phyloP scores from a whole-genome alignment of 2,888 invertebrate genomes.

The Fragum sueziense region DNA sequence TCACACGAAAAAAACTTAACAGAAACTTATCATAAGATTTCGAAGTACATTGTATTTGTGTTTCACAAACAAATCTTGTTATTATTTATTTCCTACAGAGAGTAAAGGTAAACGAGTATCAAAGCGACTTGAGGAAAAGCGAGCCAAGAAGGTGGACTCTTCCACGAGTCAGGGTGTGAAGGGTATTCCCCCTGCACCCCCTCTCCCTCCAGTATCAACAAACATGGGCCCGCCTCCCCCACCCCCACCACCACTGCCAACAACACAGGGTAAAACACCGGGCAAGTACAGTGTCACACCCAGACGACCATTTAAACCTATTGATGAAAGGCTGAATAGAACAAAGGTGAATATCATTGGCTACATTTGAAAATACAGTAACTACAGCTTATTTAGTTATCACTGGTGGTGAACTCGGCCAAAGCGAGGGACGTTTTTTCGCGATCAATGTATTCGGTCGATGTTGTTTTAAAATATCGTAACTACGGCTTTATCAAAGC shows the following conservation, averaged over 20 bases:
- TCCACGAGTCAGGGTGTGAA: not conserved
- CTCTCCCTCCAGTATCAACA: conserved; percentile 35
- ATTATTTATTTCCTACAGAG: conserved; percentile 49
- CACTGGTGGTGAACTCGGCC: too few relatives aligned
- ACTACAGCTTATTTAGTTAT: too few relatives aligned
- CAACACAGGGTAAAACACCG: not conserved
- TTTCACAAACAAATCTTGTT: not conserved
- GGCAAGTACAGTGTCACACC: not conserved
- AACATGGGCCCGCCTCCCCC: conserved; percentile 11
- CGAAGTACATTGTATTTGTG: too few relatives aligned
- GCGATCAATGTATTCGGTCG: too few relatives aligned
- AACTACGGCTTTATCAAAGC: too few relatives aligned
- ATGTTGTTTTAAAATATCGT: too few relatives aligned
- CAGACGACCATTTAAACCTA: conserved; percentile 6
- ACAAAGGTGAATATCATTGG: not conserved
- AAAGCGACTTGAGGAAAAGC: conserved; percentile 62
- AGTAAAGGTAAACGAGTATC: conserved; percentile 65
- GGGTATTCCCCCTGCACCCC: conserved; percentile 50
- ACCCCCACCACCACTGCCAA: not conserved
- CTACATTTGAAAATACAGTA: too few relatives aligned
- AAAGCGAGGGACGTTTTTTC: too few relatives aligned
- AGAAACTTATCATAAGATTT: too few relatives aligned
- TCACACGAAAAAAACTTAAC: too few relatives aligned
- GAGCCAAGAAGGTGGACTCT: conserved; percentile 17
- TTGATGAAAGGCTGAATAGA: conserved; percentile 17